These are phyloP conservation scores for Lampris incognitus DNA, from an alignment of 2,113 vertebrate genomes.

Conservation along the genomic window DNA sequence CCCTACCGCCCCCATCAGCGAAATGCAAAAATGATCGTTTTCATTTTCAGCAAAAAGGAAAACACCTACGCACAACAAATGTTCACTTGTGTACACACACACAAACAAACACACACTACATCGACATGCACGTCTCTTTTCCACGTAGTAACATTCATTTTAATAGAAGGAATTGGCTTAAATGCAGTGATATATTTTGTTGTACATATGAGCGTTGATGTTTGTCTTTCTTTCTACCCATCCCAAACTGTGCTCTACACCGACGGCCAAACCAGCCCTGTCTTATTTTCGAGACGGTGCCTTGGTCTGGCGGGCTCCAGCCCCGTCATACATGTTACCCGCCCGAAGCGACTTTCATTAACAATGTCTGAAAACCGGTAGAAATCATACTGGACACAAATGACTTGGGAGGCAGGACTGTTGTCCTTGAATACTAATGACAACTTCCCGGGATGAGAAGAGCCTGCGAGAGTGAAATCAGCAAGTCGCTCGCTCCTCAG, in stretches of 20 bases:
- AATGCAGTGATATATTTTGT: conserved; percentile 37
- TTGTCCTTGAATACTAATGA: conserved; percentile 73
- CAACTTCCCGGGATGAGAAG: conserved; percentile 16
- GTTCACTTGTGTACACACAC: too few relatives aligned
- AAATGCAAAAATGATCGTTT: too few relatives aligned
- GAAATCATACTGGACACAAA: conserved; percentile 57
- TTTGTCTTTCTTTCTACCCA: conserved; percentile 33
- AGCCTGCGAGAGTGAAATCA: conserved; percentile 57
- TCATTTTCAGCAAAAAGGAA: too few relatives aligned
- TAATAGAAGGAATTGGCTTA: neutral
- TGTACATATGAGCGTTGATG: conserved; percentile 37
- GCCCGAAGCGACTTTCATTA: conserved; percentile 62
- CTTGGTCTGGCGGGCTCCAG: conserved; percentile 6
- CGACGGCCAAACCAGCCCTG: conserved; percentile 35
- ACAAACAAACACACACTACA: too few relatives aligned
- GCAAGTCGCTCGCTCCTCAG: conserved; percentile 64
- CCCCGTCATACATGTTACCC: conserved; percentile 19
- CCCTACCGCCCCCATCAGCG: too few relatives aligned
- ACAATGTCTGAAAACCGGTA: conserved; percentile 49
- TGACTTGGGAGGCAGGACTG: conserved; percentile 55
- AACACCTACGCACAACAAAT: too few relatives aligned
- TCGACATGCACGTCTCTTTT: too few relatives aligned
- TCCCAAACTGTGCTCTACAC: conserved; percentile 47
- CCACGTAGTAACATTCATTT: too few relatives aligned
- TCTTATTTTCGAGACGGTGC: too few relatives aligned